These are phyloP conservation scores for Catostylus mosaicus DNA, from an alignment of 30 jellyfish, hydroid and myxozoan species.

Conservation along the genomic window DNA sequence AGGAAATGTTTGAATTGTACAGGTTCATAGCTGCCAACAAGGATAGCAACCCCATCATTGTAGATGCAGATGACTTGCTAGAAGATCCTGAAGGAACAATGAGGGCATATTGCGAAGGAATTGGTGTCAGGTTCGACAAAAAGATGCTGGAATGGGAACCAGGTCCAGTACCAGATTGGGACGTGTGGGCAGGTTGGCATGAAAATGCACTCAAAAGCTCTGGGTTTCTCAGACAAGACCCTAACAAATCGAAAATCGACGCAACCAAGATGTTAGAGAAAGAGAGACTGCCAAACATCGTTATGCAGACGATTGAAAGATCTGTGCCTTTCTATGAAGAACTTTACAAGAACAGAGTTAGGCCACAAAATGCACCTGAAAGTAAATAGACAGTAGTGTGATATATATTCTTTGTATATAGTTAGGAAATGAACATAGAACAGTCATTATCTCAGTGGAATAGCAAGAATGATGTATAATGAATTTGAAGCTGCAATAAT, in stretches of 20 bases:
- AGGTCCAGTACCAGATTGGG: constrained; percentile 93
- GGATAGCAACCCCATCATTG: constrained; percentile 74
- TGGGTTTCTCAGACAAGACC: constrained; percentile 80
- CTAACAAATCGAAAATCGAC: constrained; percentile 37
- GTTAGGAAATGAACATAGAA: not conserved
- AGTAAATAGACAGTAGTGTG: not conserved
- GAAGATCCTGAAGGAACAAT: constrained; percentile 86
- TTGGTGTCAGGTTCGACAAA: constrained; percentile 76
- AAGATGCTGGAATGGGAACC: constrained; percentile 95
- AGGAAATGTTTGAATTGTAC: constrained; percentile 62
- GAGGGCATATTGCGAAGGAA: constrained; percentile 84
- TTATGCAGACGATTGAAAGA: constrained; percentile 67
- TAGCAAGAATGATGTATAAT: too few species aligned
- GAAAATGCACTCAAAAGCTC: constrained; percentile 88
- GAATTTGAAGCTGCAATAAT: too few species aligned
- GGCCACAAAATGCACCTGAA: not conserved
- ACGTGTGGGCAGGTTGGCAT: constrained; percentile 97
- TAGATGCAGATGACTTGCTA: constrained; percentile 91
- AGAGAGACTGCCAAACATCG: constrained; percentile 60
- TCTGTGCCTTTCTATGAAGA: constrained; percentile 73
- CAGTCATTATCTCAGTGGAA: too few species aligned
- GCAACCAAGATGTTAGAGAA: constrained; percentile 2
- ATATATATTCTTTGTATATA: not conserved
- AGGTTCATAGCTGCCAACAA: constrained; percentile 39
- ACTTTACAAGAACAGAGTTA: constrained; percentile 50